phyloP scores from a whole-genome alignment of 2,113 vertebrate genomes.

The Agelaius phoeniceus region DNA sequence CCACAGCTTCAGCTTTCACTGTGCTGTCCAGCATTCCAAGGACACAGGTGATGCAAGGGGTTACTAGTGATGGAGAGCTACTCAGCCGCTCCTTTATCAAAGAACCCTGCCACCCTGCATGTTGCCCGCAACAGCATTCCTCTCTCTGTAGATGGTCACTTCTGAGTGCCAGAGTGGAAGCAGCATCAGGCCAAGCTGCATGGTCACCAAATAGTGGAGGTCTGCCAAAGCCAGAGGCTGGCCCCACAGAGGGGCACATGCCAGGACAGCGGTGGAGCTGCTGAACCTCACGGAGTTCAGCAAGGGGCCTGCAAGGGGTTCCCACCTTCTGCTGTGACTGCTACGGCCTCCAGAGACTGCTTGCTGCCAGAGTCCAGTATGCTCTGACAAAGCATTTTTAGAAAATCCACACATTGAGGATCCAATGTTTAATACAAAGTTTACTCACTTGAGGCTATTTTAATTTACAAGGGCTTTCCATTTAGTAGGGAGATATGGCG shows the following conservation, averaged over 20 bases:
- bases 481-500: not conserved
- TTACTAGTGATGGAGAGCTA: not conserved
- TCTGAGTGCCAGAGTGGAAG: not conserved
- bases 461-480: not conserved
- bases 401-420: not conserved
- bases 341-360: not conserved
- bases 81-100: not conserved
- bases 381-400: not conserved
- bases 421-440: not conserved
- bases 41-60: not conserved
- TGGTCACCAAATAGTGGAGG: accelerated
- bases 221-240: not conserved
- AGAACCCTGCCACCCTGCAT: not conserved
- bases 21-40: accelerated
- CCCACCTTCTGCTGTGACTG: not conserved
- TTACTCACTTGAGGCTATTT: not conserved
- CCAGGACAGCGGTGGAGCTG: not conserved
- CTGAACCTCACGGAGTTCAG: not conserved
- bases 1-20: not conserved
- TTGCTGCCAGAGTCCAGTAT: not conserved
- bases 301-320: not conserved
- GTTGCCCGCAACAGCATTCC: accelerated
- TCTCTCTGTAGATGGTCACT: not conserved
- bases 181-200: not conserved
- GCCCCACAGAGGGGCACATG: not conserved